phyloP scores from a whole-genome alignment of 2,888 invertebrate species.

The Dynastes maya region DNA sequence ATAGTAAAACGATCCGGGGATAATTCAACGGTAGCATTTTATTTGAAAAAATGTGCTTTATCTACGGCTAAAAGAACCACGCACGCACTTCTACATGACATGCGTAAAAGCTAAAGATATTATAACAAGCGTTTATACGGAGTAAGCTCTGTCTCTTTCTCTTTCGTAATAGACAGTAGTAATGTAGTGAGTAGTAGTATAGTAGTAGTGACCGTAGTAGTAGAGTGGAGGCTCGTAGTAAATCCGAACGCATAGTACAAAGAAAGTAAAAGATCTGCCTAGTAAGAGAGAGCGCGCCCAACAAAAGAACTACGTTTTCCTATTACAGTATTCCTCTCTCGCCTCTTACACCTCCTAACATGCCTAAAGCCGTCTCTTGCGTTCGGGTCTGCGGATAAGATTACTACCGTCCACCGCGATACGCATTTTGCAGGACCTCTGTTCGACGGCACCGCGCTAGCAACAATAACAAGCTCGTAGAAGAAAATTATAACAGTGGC shows the following conservation, averaged over 20 bases:
- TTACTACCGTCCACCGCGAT: conserved; percentile 21
- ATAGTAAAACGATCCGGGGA: not conserved
- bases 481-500: conserved; percentile 7
- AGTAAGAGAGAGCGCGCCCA: conserved; percentile 11
- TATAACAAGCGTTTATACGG: not conserved
- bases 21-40: not conserved
- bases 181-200: conserved; percentile 36
- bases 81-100: not conserved
- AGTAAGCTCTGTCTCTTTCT: not conserved
- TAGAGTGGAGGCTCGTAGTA: conserved; percentile 41
- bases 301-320: conserved; percentile 42
- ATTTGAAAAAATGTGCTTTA: not conserved
- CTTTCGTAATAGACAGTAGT: conserved; percentile 24
- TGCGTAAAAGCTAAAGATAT: not conserved
- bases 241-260: conserved; percentile 44
- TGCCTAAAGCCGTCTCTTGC: not conserved
- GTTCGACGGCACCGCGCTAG: not conserved
- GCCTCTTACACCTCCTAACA: not conserved
- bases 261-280: conserved; percentile 45
- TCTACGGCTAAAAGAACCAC: not conserved
- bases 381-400: not conserved
- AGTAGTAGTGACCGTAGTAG: conserved; percentile 45
- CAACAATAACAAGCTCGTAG: conserved; percentile 3
- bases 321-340: conserved; percentile 3
- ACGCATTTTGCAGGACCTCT: conserved; percentile 28